These are phyloP conservation scores for Mormyrus lacerda DNA, from an alignment of 2,113 vertebrate species.

Conservation along the genomic window DNA sequence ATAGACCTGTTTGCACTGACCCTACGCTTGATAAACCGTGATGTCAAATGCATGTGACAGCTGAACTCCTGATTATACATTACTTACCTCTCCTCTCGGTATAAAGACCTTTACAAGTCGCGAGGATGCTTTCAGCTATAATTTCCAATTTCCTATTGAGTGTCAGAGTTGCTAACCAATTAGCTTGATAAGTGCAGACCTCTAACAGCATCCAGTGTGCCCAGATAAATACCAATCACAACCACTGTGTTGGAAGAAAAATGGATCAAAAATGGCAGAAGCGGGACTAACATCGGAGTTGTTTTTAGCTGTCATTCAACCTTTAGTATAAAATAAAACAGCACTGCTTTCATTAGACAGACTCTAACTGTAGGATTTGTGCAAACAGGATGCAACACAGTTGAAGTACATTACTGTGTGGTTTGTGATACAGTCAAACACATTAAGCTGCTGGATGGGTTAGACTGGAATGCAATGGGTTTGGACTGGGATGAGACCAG, in stretches of 20 bases:
- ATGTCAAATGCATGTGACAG: neutral
- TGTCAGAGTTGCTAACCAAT: neutral
- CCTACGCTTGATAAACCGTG: neutral
- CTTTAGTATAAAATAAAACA: neutral
- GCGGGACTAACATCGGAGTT: neutral
- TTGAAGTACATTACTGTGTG: neutral
- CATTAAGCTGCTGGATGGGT: neutral
- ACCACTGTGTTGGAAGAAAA: neutral
- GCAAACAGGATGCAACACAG: neutral
- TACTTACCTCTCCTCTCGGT: neutral
- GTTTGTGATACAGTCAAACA: neutral
- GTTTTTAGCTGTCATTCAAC: neutral
- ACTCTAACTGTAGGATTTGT: neutral
- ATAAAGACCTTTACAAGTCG: neutral
- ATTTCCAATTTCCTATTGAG: neutral
- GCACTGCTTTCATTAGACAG: neutral
- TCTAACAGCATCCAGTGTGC: neutral
- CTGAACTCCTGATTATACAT: neutral
- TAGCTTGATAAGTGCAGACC: neutral
- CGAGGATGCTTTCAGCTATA: neutral
- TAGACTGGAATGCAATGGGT: neutral
- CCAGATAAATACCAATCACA: neutral
- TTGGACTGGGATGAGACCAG: neutral
- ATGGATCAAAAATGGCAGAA: neutral
- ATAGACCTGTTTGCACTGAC: neutral